Percentiles rank a stretch among this genome's conserved stretches.
These are phyloP conservation scores for Hystrix brachyura DNA, from an alignment of 2,113 vertebrate species.

Conservation along the genomic window DNA sequence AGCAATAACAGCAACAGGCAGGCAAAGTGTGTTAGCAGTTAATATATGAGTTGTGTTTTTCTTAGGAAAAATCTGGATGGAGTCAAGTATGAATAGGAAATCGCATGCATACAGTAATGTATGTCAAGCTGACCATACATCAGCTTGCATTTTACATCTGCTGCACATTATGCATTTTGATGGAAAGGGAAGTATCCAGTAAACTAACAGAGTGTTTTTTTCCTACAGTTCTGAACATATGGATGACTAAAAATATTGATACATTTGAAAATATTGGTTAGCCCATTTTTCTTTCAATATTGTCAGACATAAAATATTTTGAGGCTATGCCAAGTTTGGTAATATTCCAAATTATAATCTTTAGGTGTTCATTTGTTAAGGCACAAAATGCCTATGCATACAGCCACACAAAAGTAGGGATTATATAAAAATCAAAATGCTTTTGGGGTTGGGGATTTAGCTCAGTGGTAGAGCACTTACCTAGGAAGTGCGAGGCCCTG, in stretches of 20 bases:
- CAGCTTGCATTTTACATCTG: neutral
- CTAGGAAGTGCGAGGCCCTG: too few relatives aligned
- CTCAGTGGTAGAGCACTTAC: too few relatives aligned
- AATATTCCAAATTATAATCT: slow-evolving; percentile 40
- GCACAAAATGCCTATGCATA: neutral
- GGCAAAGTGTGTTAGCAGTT: neutral
- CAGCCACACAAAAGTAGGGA: neutral
- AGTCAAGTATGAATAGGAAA: neutral
- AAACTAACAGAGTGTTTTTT: neutral
- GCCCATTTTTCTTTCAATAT: slow-evolving; percentile 21
- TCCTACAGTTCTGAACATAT: neutral
- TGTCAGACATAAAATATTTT: neutral
- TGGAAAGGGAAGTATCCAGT: neutral
- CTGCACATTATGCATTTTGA: neutral
- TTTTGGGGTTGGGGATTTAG: neutral
- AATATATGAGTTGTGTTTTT: neutral
- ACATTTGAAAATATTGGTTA: neutral
- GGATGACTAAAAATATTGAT: neutral
- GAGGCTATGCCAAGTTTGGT: neutral
- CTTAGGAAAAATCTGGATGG: slow-evolving; percentile 1
- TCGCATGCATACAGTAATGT: neutral
- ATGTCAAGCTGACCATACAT: neutral
- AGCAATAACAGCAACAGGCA: neutral
- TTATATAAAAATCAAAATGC: neutral
- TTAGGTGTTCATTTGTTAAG: neutral